Conservation (phyloP, 2,888 invertebrate species). For the Cosmopolites sordidus region DNA sequence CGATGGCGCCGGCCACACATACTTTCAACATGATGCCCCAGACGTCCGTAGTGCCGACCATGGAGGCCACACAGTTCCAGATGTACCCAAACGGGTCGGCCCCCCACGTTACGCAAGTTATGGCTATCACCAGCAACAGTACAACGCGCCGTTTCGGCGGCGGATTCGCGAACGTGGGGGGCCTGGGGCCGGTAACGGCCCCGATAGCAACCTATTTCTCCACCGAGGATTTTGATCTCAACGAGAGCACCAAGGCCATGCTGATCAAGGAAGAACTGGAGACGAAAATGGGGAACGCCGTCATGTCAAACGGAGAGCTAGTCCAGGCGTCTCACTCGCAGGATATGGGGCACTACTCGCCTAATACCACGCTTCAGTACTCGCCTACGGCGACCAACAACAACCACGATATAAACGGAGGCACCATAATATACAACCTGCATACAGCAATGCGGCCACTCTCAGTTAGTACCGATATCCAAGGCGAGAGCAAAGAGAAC, state of each 20-base stretch:
- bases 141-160: constrained; percentile 54
- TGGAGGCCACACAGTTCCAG: constrained; percentile 50
- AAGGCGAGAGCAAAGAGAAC: constrained; percentile 21
- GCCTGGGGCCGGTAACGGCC: constrained; percentile 55
- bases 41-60: constrained; percentile 45
- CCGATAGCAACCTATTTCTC: constrained; percentile 35
- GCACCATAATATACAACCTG: neutral
- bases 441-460: neutral
- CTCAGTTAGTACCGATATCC: constrained; percentile 6
- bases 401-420: constrained; percentile 10
- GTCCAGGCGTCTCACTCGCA: neutral
- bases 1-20: constrained; percentile 64
- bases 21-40: constrained; percentile 44
- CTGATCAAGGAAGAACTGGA: constrained; percentile 32
- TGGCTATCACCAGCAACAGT: constrained; percentile 67
- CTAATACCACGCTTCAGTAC: constrained; percentile 1
- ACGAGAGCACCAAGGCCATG: constrained; percentile 32
- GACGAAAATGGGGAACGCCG: constrained; percentile 46
- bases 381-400: constrained; percentile 16
- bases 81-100: constrained; percentile 80
- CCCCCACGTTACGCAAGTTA: constrained; percentile 76
- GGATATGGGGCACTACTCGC: neutral
- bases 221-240: constrained; percentile 18
- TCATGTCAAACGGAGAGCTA: constrained; percentile 42
- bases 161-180: constrained; percentile 69